Evolutionary conservation across 2,797 vertebrate genomes (phyloP), one percentile per base, ranked within the genome.

Genomic region (Coilia nasus): DNA sequence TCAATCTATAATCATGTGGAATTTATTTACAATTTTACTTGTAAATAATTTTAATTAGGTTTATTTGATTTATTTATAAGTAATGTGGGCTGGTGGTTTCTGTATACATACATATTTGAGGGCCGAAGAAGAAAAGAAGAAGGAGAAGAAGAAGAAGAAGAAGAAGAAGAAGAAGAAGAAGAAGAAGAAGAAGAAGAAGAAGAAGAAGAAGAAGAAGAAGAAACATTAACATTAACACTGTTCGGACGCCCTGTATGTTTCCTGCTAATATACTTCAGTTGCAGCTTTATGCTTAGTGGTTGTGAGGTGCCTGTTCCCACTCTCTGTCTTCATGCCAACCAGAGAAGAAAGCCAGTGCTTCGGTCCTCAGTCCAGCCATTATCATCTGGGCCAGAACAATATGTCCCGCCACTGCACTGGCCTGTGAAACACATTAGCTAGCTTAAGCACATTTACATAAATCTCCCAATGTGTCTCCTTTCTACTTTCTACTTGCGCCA

Each of bases 181-280:
- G 35, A 41, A 41, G 35, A 41, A 41, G 35, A 41, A 41, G 35
- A 41, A 41, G 35, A 41, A 41, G 35, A 41, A 41, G 35, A 41
- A 41, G 35, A 41, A 41, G 35, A 41, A 41, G 35, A 41, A 41
- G 35, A 41, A 41, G 35, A 41, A 41, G 35, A 41, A 41, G 35
- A 41, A 41, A 5, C 2, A 41, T 2, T 2, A 41, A 41, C 35
- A 41, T 41, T 2, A 41, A 41, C 35, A 41, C 35, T 41, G 5
- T 41, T 41, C 5, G 35, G 35, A 2, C 5, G 35, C 35, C 35
- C 35, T 41, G 5, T 41, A 5, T 41, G 35, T 94, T 90, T 90
- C 83, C 90, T 93, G 91, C 93, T 93, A 93, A 92, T 92, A 90
- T 91, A 90, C 92, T 92, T 84, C 78, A 89, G 83, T 91, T 88